Base-by-base conservation (phyloP, 1,140 invertebrate species). In the Saxidomus purpurata region DNA sequence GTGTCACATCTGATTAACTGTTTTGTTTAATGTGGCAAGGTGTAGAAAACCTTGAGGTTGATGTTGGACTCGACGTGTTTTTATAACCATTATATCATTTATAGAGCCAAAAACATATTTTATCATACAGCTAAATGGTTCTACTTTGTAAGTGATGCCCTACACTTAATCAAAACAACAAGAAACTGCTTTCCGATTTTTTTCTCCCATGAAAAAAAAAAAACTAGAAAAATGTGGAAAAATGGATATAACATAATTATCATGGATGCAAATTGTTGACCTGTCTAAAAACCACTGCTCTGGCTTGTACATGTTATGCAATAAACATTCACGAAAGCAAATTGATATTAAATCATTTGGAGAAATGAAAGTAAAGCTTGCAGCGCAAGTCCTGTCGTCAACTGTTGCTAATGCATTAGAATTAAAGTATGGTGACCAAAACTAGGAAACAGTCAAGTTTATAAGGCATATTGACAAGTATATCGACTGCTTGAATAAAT, bases 401-500 rank as follows among this genome's bases (percentile, higher is more conserved):
- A 89, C 92, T n/a, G 91, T 92, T 28, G 90, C 91, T 0, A 86
- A 89, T 91, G 81, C 90, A 22, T 55, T 92, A 25, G 88, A 91
- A 59, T 9, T n/a, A 13, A 31, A 25, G 0, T 90, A 79, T 79
- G 69, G 69, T 36, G 79, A 88, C 0, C 22, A 19, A 31, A 77
- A 84, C 0, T 34, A 34, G 15, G 91, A 91, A 76, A 92, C 88
- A 22, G 88, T 92, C 25, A 82, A 63, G 52, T 92, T 91, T 76
- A 80, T 90, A 19, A 11, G 87, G n/a, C 43, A 86, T 22, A 87
- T 92, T 52, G 87, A 91, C 38, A 87, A 80, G 36, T 91, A 89
- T 52, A 91, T 91, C 87, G 82, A 91, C 59, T 92, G 92, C 71
- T 22, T 91, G 69, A 91, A 92, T 89, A 86, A n/a, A n/a, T n/a